Percentiles rank a stretch among this genome's conserved stretches.
Conservation (phyloP, 2,888 invertebrate genomes). For the Cylindroiulus punctatus region DNA sequence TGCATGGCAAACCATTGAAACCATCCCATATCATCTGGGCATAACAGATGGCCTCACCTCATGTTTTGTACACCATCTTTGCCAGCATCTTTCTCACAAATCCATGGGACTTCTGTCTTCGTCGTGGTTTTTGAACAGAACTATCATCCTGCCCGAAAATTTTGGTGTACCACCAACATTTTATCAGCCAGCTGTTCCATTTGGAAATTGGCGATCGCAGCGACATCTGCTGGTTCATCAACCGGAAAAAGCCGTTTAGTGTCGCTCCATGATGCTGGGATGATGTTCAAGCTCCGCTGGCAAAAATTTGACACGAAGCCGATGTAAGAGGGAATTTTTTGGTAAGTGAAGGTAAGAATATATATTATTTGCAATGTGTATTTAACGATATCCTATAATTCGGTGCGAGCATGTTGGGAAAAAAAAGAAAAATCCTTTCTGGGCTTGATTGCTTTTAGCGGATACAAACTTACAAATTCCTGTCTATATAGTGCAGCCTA, state of each 20-base stretch:
- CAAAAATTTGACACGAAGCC: constrained; percentile 31
- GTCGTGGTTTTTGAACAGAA: neutral
- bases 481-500: neutral
- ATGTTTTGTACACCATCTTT: no score
- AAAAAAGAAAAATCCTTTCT: neutral
- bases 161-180: neutral
- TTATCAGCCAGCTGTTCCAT: neutral
- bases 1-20: no score
- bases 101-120: no score
- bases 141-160: no score
- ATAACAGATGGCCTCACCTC: no score
- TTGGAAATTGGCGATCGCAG: neutral
- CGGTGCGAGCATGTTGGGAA: neutral
- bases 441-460: neutral
- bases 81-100: no score
- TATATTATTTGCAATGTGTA: neutral
- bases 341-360: neutral
- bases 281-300: neutral
- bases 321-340: constrained; percentile 22
- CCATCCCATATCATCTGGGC: no score
- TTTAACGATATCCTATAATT: neutral
- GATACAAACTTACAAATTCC: neutral
- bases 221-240: neutral
- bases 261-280: neutral
- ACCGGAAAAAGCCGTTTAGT: neutral